Evolutionary conservation across 1,140 invertebrate genomes (phyloP).

Genomic region (Babylonia areolata): DNA sequence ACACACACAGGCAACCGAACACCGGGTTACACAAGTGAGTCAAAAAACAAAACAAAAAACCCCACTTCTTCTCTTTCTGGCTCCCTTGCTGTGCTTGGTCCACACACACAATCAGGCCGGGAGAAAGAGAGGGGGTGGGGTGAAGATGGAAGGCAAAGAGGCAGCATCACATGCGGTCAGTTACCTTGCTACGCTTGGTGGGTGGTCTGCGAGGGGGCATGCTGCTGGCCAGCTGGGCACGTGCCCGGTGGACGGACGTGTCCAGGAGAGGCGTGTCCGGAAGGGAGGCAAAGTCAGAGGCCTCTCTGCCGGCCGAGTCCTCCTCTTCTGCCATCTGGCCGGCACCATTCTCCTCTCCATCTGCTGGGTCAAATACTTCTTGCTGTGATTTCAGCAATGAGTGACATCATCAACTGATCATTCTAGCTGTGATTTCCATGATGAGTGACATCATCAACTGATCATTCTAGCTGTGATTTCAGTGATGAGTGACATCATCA

Average conservation of each 20-base stretch:
- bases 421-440: background rate
- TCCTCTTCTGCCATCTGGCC: slow-evolving; percentile 3
- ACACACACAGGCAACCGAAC: too few species aligned
- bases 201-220: slow-evolving; percentile 79
- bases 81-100: too few species aligned
- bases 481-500: background rate
- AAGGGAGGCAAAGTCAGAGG: slow-evolving; percentile 80
- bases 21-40: too few species aligned
- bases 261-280: slow-evolving; percentile 90
- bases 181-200: slow-evolving; percentile 63
- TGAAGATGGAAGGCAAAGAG: too few species aligned
- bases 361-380: background rate
- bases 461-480: background rate
- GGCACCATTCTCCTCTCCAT: slow-evolving; percentile 19
- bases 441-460: background rate
- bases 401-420: background rate
- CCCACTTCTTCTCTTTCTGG: too few species aligned
- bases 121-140: too few species aligned
- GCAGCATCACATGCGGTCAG: too few species aligned
- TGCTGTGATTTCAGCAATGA: background rate
- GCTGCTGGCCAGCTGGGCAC: slow-evolving; percentile 90
- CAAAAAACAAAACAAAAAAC: too few species aligned
- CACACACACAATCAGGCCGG: too few species aligned
- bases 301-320: background rate
- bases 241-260: slow-evolving; percentile 89